Conservation (phyloP, 2,113 vertebrate genomes). For the Cinclus cinclus region DNA sequence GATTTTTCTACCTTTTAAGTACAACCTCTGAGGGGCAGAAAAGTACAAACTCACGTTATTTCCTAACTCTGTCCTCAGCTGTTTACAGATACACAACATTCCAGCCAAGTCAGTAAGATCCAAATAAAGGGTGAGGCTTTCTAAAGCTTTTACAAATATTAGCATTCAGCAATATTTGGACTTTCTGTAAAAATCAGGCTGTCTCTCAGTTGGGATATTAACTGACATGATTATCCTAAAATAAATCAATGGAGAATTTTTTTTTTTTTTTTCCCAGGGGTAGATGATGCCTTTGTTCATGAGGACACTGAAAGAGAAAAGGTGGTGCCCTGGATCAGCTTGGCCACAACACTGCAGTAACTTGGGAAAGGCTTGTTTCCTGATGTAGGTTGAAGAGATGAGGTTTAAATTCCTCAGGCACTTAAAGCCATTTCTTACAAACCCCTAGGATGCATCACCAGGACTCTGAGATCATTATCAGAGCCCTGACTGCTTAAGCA, state of each 20-base stretch:
- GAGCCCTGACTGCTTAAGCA: not conserved
- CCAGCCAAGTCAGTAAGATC: not conserved
- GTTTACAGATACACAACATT: not conserved
- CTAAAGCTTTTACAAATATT: not conserved
- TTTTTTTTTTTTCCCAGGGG: not conserved
- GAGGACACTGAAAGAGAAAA: not conserved
- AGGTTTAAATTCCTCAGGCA: not conserved
- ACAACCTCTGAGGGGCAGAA: not conserved
- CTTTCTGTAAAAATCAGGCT: not conserved
- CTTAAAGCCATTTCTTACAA: not conserved
- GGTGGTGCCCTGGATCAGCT: not conserved
- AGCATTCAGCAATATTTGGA: not conserved
- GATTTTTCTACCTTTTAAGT: not conserved
- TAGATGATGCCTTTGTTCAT: not conserved
- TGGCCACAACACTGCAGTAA: rapidly evolving
- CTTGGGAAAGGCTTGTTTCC: not conserved
- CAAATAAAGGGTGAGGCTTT: not conserved
- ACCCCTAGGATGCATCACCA: not conserved
- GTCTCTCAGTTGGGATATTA: not conserved
- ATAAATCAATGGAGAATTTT: not conserved
- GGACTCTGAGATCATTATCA: not conserved
- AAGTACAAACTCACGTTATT: not conserved
- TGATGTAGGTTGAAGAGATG: not conserved
- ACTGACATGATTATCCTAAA: not conserved
- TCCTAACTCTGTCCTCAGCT: not conserved